Conservation (phyloP, 2,113 vertebrate genomes). For the Pseudorhombus dupliciocellatus region DNA sequence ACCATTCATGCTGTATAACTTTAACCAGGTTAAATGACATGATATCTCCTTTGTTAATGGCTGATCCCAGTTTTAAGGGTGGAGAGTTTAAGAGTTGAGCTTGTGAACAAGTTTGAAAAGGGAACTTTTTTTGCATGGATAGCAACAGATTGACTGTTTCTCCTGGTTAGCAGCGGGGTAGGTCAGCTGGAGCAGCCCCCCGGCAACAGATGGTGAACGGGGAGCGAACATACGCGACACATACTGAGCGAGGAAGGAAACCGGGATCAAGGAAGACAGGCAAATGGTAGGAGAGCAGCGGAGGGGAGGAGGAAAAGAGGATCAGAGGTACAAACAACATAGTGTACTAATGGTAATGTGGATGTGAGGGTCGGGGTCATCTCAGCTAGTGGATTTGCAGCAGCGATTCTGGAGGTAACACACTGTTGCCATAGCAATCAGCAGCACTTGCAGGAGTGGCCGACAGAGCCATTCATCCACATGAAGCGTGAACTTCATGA, state of each 20-base stretch:
- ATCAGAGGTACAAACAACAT: neutral
- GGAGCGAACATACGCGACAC: neutral
- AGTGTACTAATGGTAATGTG: slow-evolving; percentile 9
- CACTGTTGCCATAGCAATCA: slow-evolving; percentile 10
- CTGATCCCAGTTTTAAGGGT: no score
- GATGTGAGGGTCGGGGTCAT: slow-evolving; percentile 30
- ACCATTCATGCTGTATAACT: no score
- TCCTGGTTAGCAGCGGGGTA: slow-evolving; percentile 29
- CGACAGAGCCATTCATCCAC: neutral
- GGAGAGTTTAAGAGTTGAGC: neutral
- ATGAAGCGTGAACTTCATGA: slow-evolving; percentile 26
- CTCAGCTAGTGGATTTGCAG: slow-evolving; percentile 11
- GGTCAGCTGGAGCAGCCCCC: slow-evolving; percentile 37
- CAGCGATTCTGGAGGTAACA: slow-evolving; percentile 8
- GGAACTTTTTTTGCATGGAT: slow-evolving; percentile 11
- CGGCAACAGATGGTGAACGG: slow-evolving; percentile 40
- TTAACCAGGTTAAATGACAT: no score
- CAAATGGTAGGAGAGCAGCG: neutral
- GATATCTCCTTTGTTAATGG: no score
- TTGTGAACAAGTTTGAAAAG: neutral
- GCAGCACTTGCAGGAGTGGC: neutral
- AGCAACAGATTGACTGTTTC: slow-evolving; percentile 29
- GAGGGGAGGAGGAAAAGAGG: neutral
- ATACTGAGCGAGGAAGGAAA: neutral
- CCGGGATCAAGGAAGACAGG: neutral